Percentiles rank a stretch among this genome's conserved stretches.
Conservation (phyloP, 2,113 vertebrate species). For the Sorex araneus region DNA sequence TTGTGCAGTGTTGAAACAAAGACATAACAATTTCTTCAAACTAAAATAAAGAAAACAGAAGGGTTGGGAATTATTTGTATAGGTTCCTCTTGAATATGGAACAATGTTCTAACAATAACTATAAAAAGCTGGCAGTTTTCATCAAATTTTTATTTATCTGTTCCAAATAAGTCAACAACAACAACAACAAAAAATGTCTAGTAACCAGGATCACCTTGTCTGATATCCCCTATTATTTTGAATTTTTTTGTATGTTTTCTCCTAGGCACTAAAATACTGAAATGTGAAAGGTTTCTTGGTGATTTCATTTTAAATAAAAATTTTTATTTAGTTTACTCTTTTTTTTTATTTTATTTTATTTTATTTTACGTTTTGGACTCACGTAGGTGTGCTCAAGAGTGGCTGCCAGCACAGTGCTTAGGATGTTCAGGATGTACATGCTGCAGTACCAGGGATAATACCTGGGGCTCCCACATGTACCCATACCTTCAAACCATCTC, state of each 20-base stretch:
- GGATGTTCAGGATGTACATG: too few relatives aligned
- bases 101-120: constrained; percentile 57
- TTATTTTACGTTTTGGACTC: too few relatives aligned
- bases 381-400: too few relatives aligned
- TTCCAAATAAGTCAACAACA: constrained; percentile 45
- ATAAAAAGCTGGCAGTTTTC: constrained; percentile 54
- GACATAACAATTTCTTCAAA: background rate
- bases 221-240: constrained; percentile 50
- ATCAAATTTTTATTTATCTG: constrained; percentile 79
- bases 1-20: constrained; percentile 35
- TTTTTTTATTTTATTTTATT: background rate
- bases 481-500: too few relatives aligned
- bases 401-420: too few relatives aligned
- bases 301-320: constrained; percentile 2
- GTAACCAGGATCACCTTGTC: constrained; percentile 44
- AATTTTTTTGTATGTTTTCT: constrained; percentile 59
- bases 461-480: too few relatives aligned
- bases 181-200: constrained; percentile 74
- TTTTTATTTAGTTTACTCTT: constrained; percentile 46
- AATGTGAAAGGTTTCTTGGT: constrained; percentile 30
- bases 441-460: too few relatives aligned
- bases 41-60: constrained; percentile 72
- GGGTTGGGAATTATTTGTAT: background rate
- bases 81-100: constrained; percentile 35
- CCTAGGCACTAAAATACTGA: constrained; percentile 12